Evolutionary conservation across 2,113 vertebrate species (phyloP), one percentile per base, ranked within the genome.

Genomic region (Heloderma charlesbogerti): DNA sequence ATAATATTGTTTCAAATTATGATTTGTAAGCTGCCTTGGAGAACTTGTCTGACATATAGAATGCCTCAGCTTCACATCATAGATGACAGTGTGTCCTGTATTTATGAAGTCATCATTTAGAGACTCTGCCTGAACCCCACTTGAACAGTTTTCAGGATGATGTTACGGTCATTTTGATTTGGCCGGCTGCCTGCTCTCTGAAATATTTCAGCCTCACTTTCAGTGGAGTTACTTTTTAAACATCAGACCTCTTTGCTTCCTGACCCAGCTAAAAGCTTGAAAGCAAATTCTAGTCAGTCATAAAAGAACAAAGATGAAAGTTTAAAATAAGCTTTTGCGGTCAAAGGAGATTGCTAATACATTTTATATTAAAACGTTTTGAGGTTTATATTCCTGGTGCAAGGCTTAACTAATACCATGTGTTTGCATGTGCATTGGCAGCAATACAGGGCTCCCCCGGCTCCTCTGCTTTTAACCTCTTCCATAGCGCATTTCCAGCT

Each of bases 371-470:
- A 84, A 15, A 77, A 51, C 13, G 16, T 82, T 88, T 54, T 37
- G 71, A 40, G 18, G 71, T 43, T 78, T 88, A 27, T 7, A 15
- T 37, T n/a, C 89, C 93, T 88, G 88, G 89, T 63, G 6, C 90
- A 92, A 94, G 88, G 54, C 87, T 95, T 91, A 91, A 95, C 86
- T 88, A 92, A 67, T 87, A 91, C 82, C 86, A 93, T 78, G 75
- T 91, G 67, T 82, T 94, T 54, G 93, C 82, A 85, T 91, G 18
- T 48, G 75, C 88, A 13, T 71, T 66, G 9, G 88, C 40, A 82
- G 80, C 84, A 63, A 1, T 10, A 31, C 27, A 34, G 54, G 83
- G 13, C 10, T 67, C 37, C 29, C 54, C 43, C 13, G 6, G 0
- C 22, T 18, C 40, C 69, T 16, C 40, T 7, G 29, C 67, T 51